Evolutionary conservation across 2,888 invertebrate genomes (phyloP), one percentile per base, ranked within the genome.

Genomic region (Brachyptera putata): DNA sequence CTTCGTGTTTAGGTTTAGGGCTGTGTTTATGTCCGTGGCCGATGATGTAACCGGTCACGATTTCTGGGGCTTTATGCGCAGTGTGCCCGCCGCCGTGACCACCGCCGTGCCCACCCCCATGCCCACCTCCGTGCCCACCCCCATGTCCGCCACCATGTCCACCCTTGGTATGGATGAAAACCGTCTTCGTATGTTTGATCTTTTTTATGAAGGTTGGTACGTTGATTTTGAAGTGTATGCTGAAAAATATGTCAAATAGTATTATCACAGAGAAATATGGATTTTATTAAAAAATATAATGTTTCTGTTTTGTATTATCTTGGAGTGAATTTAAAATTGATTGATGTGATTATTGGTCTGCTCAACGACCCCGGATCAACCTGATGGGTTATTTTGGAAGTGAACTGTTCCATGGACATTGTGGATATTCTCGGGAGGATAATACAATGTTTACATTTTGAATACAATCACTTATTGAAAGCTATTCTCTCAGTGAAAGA

Each of bases 141-240:
- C 30, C 11, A 11, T 30, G 30, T 30, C 30, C 30, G 7, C 30
- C 30, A 5, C 30, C 48, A 30, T 49, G 39, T 64, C 67, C 61
- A 53, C 69, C 46, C 66, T 66, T 39, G 61, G 81, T 78, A 66
- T 82, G 82, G 49, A 83, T 76, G 13, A 79, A 80, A 46, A 84
- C 77, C 57, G 82, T 80, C 68, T 81, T 82, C 5, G 82, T 83
- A 67, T 83, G 83, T 62, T 79, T 76, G 50, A 80, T 79, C 63
- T 82, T 82, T 46, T 83, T 81, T 63, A 82, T 77, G 56, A 83
- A 76, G 69, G 83, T 79, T 16, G 84, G 84, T 7, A 83, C 76
- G 69, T 82, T 77, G 53, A 84, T 72, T 70, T 76, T 81, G 63
- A 84, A 74, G 68, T 83, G 81, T 56, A 80, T 76, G 67, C 83